Base-by-base conservation (phyloP, 2,888 invertebrate genomes). In the Rapana venosa region DNA sequence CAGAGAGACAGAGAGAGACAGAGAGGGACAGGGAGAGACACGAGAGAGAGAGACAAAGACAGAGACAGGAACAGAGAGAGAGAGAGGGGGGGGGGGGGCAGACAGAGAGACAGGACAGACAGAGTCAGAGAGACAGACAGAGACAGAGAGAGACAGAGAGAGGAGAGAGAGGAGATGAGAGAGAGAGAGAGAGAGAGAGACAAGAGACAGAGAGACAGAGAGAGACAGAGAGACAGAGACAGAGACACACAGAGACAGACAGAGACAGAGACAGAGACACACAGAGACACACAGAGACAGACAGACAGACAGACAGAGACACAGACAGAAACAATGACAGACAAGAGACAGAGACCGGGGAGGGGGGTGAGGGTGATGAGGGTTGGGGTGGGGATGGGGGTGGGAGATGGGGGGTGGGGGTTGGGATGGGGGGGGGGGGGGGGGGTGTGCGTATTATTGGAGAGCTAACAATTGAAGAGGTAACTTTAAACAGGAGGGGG, bases 141-240 rank as follows among this genome's bases (percentile, higher is more conserved):
- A 47, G 47, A 47, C 4, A 47, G 47, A 47, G 47, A 47, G 47
- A 47, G 47, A n/a, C 8, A 5, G 66, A 66, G 66, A 66, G 66
- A 66, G 66, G 13, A 66, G 66, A 47, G 47, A 47, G 66, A 66
- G 13, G 66, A 66, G 66, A 66, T 4, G 66, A 66, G 66, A 66
- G 66, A 66, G 66, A 66, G 66, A 66, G 66, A 66, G 66, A 66
- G 66, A 66, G 66, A 66, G 66, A 66, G 66, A 66, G 66, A 66
- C 5, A n/a, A 66, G 66, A 22, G 66, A 66, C 5, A 66, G 66
- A 22, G 66, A 66, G n/a, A n/a, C 8, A 5, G 66, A 66, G 66
- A 66, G 66, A 66, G 66, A 66, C 5, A 66, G 66, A 47, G 47
- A 47, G 66, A 66, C 20, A 66, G 66, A 66, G 66, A 66, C 5